A percentile compares a stretch with the other conserved stretches of the same genome.
Evolutionary conservation across 2,888 invertebrate species (phyloP).

Genomic region (Fragum whitleyi): DNA sequence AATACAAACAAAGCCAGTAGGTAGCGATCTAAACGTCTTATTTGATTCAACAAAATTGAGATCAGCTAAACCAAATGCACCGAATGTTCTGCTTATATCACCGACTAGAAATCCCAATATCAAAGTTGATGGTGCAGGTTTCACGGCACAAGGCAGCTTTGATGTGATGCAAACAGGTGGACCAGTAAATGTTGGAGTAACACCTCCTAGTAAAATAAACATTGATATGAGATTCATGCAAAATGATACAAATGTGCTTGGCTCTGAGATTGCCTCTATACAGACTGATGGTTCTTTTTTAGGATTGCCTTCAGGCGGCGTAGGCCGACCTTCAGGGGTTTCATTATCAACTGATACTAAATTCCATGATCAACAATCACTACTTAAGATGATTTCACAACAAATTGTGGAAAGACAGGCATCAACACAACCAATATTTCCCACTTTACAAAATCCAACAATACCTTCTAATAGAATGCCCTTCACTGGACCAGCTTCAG

Average conservation of each 20-base stretch:
- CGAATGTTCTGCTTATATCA: neutral
- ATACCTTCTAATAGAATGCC: conserved; percentile 37
- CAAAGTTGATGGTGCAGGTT: conserved; percentile 18
- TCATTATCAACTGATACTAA: conserved; percentile 28
- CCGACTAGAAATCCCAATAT: conserved; percentile 4
- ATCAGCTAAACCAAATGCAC: neutral
- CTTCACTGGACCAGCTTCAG: conserved; percentile 54
- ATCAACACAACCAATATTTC: neutral
- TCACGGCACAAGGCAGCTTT: conserved; percentile 3
- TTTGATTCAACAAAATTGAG: conserved; percentile 23
- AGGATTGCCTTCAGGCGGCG: conserved; percentile 39
- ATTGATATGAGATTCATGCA: conserved; percentile 9
- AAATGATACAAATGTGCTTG: neutral
- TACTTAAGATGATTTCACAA: conserved; percentile 46
- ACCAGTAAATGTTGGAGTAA: neutral
- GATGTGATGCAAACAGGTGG: conserved; percentile 23
- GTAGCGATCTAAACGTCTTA: conserved; percentile 18
- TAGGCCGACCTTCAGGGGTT: conserved; percentile 4
- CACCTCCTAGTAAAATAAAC: conserved; percentile 24
- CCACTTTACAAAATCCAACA: neutral
- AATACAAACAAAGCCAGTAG: neutral
- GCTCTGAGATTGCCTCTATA: conserved; percentile 3
- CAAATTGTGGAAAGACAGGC: conserved; percentile 42
- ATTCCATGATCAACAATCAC: conserved; percentile 44
- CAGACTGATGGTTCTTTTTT: conserved; percentile 52